A percentile compares a stretch with the other conserved stretches of the same genome.
Evolutionary conservation across 1,140 invertebrate species (phyloP).

Genomic region (Hylyphantes graminicola): DNA sequence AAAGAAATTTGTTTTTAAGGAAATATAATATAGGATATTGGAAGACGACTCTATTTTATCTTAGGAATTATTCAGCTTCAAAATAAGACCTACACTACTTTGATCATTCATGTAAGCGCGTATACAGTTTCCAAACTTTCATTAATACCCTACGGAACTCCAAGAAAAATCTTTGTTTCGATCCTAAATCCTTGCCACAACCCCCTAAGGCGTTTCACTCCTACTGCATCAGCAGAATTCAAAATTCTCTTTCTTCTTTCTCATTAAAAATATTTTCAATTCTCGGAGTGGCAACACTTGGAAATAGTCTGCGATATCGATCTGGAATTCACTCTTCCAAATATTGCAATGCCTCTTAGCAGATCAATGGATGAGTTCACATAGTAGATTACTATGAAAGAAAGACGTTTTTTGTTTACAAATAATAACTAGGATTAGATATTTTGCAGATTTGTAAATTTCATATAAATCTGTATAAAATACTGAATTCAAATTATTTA

Average conservation of each 20-base stretch:
- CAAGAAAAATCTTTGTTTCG: constrained; percentile 32
- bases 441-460: too few species aligned
- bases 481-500: too few species aligned
- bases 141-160: constrained; percentile 18
- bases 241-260: constrained; percentile 27
- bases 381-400: too few species aligned
- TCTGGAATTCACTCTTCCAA: constrained; percentile 4
- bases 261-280: constrained; percentile 44
- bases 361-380: not conserved
- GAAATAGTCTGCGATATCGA: constrained; percentile 26
- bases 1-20: too few species aligned
- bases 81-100: not conserved
- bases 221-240: constrained; percentile 21
- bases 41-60: too few species aligned
- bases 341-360: not conserved
- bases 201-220: constrained; percentile 2
- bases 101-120: not conserved
- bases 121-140: constrained; percentile 4
- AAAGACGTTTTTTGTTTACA: too few species aligned
- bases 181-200: constrained; percentile 4
- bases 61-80: not conserved
- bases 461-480: too few species aligned
- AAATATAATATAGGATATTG: too few species aligned
- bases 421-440: too few species aligned
- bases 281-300: constrained; percentile 11